phyloP scores from a whole-genome alignment of 1,140 invertebrate species.

The Drosophila pallidifrons region DNA sequence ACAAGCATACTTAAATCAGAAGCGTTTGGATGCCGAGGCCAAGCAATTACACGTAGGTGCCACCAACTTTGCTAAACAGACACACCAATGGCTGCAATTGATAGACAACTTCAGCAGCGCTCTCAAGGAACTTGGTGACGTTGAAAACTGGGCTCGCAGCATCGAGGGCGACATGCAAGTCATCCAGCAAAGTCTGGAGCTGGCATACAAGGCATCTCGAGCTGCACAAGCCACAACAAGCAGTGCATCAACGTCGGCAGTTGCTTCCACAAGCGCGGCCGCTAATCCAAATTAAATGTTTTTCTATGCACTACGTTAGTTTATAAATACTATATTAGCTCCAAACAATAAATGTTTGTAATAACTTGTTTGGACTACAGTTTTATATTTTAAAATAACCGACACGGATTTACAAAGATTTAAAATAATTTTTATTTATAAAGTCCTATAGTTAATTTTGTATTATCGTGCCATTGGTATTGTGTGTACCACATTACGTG shows the following conservation, averaged over 20 bases:
- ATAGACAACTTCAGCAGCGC: conserved; percentile 98
- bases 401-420: too few relatives aligned
- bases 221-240: conserved; percentile 63
- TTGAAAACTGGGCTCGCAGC: conserved; percentile 98
- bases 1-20: conserved; percentile 99
- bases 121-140: conserved; percentile 98
- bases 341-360: background rate
- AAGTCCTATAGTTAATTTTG: background rate
- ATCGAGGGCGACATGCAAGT: conserved; percentile 98
- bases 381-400: too few relatives aligned
- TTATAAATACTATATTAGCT: background rate
- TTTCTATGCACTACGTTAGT: background rate
- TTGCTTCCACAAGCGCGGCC: conserved; percentile 15
- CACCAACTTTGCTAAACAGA: conserved; percentile 97
- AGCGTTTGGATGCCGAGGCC: conserved; percentile 97
- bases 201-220: conserved; percentile 95
- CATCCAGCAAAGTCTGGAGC: conserved; percentile 96
- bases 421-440: background rate
- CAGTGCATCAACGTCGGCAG: background rate
- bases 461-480: background rate
- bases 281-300: background rate
- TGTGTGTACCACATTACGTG: background rate
- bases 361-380: too few relatives aligned
- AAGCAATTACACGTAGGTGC: conserved; percentile 98
- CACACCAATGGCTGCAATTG: conserved; percentile 96